Base-by-base conservation (phyloP, 1,140 invertebrate species). In the Bicyclus anynana region DNA sequence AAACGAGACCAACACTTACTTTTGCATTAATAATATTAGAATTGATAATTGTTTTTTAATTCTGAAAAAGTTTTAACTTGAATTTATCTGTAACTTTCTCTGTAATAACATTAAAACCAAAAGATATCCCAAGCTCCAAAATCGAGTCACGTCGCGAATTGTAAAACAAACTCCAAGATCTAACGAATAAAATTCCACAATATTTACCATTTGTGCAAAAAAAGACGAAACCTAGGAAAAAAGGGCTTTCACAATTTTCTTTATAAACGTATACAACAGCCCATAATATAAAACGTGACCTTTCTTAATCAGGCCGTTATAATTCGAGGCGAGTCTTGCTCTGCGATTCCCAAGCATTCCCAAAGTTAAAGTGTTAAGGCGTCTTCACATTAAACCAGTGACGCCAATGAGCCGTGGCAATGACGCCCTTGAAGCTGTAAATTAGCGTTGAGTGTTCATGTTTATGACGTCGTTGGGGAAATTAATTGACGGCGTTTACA, bases 291-390 rank as follows among this genome's bases (percentile, higher is more conserved):
- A 55, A 51, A 61, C 52, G 52, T 61, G 59, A 55, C 27, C 53
- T 54, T 51, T 55, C 53, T 60, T 61, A 61, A 61, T 61, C 47
- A 61, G 52, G 53, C 21, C 29, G 42, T 61, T 55, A 38, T 55
- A 51, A 55, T 61, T 61, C 59, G 29, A 44, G 40, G 48, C 59
- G 38, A 46, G 56, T 47, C 44, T 55, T 42, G 21, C 26, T 50
- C 33, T 51, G 49, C 29, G 29, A 35, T 21, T 47, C 40, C 57
- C 47, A 53, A 54, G 49, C 51, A 55, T 55, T 55, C 12, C 29
- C 29, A 12, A 33, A 33, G 29, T 12, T 12, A 33, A 33, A 33
- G 26, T 4, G n/a, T 46, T 21, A 23, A 23, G 23, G 21, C 44
- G 44, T 20, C 23, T 47, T 47, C 44, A 27, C 7, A 26, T 16